phyloP scores from a whole-genome alignment of 2,888 invertebrate species.

The Heliconius hortense region DNA sequence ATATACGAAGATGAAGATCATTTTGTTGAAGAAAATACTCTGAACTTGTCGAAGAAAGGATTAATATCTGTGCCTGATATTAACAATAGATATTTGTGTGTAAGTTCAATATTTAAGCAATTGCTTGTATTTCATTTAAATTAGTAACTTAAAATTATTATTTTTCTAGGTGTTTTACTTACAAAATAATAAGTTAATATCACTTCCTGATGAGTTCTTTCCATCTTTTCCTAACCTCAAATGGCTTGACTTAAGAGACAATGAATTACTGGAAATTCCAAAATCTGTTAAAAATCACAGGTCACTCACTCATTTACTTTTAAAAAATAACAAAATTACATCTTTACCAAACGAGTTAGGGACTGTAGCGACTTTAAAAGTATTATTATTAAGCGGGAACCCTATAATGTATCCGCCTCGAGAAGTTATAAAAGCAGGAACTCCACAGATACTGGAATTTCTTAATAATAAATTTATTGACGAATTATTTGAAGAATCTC shows the following conservation, averaged over 20 bases:
- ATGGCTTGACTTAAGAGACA: slow-evolving; percentile 86
- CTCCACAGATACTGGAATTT: slow-evolving; percentile 60
- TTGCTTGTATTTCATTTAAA: neutral
- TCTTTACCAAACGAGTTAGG: slow-evolving; percentile 84
- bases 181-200: slow-evolving; percentile 78
- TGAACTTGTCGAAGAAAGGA: slow-evolving; percentile 59
- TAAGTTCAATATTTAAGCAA: slow-evolving; percentile 50
- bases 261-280: slow-evolving; percentile 81
- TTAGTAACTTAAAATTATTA: neutral
- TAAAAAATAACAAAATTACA: slow-evolving; percentile 84
- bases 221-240: slow-evolving; percentile 76
- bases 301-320: slow-evolving; percentile 82
- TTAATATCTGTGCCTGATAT: slow-evolving; percentile 57
- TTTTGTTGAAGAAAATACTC: slow-evolving; percentile 56
- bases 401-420: slow-evolving; percentile 82
- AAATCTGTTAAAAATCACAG: slow-evolving; percentile 80
- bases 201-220: slow-evolving; percentile 83
- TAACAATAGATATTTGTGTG: slow-evolving; percentile 54
- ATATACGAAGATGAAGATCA: slow-evolving; percentile 65
- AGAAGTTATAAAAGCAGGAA: slow-evolving; percentile 79
- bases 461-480: slow-evolving; percentile 64
- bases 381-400: slow-evolving; percentile 83
- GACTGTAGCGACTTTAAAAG: slow-evolving; percentile 81
- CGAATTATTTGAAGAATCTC: slow-evolving; percentile 59
- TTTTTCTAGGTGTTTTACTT: slow-evolving; percentile 71